Conservation (phyloP, 2,888 invertebrate species). For the Polylopha cassiicola region DNA sequence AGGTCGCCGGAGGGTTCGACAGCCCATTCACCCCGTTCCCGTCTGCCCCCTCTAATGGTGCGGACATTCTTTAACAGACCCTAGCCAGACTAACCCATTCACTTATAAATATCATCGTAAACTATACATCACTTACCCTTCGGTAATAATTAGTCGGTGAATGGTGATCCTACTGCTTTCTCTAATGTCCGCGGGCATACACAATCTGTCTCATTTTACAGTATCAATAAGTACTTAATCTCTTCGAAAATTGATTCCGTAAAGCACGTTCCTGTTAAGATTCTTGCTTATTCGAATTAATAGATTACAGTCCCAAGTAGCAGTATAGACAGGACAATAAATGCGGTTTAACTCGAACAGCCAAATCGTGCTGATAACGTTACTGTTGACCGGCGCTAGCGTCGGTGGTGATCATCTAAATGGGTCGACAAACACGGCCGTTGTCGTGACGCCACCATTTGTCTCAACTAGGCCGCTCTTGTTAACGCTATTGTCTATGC, state of each 20-base stretch:
- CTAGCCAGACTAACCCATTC: constrained; percentile 51
- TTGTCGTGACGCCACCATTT: constrained; percentile 55
- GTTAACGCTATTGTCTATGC: constrained; percentile 62
- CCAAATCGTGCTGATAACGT: constrained; percentile 16
- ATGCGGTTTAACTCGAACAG: constrained; percentile 15
- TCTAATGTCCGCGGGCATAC: too few relatives aligned
- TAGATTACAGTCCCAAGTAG: too few relatives aligned
- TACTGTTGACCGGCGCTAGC: constrained; percentile 21
- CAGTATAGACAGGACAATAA: too few relatives aligned
- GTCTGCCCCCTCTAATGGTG: constrained; percentile 68
- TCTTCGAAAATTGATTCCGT: too few relatives aligned
- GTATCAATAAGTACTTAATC: too few relatives aligned
- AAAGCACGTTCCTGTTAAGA: too few relatives aligned
- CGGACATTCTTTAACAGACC: constrained; percentile 68
- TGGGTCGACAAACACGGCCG: constrained; percentile 52
- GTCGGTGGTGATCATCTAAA: constrained; percentile 53
- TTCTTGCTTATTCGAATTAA: constrained; percentile 8
- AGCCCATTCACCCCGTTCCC: constrained; percentile 70
- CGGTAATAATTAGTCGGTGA: constrained; percentile 14
- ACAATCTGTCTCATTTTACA: too few relatives aligned
- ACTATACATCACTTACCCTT: constrained; percentile 38
- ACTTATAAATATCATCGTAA: constrained; percentile 38
- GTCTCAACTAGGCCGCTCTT: constrained; percentile 68
- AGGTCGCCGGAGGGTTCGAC: constrained; percentile 73
- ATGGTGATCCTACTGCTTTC: constrained; percentile 4